These are phyloP conservation scores for Dolichomitus sp. DNA, from an alignment of 2,888 invertebrate genomes.

Conservation along the genomic window DNA sequence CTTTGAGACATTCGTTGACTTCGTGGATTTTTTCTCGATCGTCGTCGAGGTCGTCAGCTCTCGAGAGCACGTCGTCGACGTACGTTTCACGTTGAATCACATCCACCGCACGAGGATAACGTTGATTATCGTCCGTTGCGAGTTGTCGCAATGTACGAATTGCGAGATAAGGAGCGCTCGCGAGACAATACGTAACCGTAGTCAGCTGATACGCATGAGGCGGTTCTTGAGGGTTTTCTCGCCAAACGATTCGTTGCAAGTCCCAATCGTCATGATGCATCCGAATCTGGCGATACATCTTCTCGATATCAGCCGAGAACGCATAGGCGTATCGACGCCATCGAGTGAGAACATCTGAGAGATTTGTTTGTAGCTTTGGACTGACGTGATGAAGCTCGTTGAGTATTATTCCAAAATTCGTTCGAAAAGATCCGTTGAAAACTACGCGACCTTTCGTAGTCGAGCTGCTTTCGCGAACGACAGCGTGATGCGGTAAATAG, in stretches of 20 bases:
- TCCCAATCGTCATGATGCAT: slow-evolving; percentile 46
- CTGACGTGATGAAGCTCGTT: slow-evolving; percentile 33
- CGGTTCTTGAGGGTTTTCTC: slow-evolving; percentile 7
- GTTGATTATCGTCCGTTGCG: slow-evolving; percentile 22
- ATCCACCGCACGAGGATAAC: slow-evolving; percentile 4
- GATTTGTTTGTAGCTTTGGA: slow-evolving; percentile 22
- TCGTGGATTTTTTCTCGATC: slow-evolving; percentile 18
- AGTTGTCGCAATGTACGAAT: slow-evolving; percentile 39
- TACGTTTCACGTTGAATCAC: slow-evolving; percentile 33
- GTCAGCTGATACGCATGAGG: slow-evolving; percentile 23
- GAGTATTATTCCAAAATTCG: slow-evolving; percentile 22
- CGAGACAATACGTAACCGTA: slow-evolving; percentile 49
- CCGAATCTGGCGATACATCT: slow-evolving; percentile 54
- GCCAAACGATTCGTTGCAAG: slow-evolving; percentile 52
- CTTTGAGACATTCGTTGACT: slow-evolving; percentile 16
- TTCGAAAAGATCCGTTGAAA: slow-evolving; percentile 36
- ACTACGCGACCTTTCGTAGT: slow-evolving; percentile 43
- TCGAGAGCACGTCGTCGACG: slow-evolving; percentile 58
- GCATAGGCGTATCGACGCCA: slow-evolving; percentile 33
- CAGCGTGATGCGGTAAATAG: slow-evolving; percentile 48
- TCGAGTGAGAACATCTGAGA: background rate
- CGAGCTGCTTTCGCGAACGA: slow-evolving; percentile 30
- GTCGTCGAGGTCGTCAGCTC: slow-evolving; percentile 37
- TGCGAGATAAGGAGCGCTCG: no score
- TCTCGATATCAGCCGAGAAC: slow-evolving; percentile 6